phyloP scores from a whole-genome alignment of 1,140 invertebrate species.

The Drosophila pseudoobscura region DNA sequence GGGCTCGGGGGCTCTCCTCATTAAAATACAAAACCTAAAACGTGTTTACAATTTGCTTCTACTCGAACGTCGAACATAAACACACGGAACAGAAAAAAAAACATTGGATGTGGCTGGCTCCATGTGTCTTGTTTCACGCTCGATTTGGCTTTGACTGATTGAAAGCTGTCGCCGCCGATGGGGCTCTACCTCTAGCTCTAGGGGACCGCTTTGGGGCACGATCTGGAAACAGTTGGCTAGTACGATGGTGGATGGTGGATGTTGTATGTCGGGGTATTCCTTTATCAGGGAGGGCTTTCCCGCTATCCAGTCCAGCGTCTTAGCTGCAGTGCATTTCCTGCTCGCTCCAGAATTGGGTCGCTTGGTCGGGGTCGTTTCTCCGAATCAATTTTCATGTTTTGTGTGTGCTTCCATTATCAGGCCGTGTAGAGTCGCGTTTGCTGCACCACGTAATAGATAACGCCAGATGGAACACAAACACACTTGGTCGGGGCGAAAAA shows the following conservation, averaged over 20 bases:
- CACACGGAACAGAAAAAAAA: conserved; percentile 30
- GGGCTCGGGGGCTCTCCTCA: conserved; percentile 31
- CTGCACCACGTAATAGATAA: conserved; percentile 71
- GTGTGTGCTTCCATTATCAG: conserved; percentile 48
- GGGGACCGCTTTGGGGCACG: conserved; percentile 2
- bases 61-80: conserved; percentile 29
- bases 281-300: too few species aligned
- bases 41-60: conserved; percentile 70
- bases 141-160: conserved; percentile 57
- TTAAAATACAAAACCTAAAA: conserved; percentile 62
- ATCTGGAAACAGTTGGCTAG: conserved; percentile 18
- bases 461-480: neutral
- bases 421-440: conserved; percentile 39
- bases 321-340: conserved; percentile 30
- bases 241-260: too few species aligned
- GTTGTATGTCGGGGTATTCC: too few species aligned
- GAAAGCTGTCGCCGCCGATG: conserved; percentile 40
- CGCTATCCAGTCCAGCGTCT: neutral
- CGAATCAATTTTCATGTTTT: conserved; percentile 51
- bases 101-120: conserved; percentile 46
- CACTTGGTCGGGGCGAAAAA: neutral
- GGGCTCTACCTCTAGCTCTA: conserved; percentile 9
- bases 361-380: conserved; percentile 38
- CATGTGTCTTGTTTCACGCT: conserved; percentile 67
- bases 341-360: conserved; percentile 33